Base-by-base conservation (phyloP, 2,888 invertebrate species). In the Cephus rjabovi region DNA sequence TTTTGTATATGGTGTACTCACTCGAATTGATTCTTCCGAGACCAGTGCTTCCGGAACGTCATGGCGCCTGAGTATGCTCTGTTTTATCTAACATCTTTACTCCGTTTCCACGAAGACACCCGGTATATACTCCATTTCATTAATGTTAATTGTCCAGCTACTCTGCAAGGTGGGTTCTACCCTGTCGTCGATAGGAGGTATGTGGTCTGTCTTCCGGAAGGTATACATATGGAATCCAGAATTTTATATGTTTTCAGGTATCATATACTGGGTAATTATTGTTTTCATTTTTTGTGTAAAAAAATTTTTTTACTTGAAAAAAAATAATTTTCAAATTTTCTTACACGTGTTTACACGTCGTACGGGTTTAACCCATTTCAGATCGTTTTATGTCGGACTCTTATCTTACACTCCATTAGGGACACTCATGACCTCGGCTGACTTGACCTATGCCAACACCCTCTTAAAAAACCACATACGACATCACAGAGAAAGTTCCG, bases 401-500 rank as follows among this genome's bases (percentile, higher is more conserved):
- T 40, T 40, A 40, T 40, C 40, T 40, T 12, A 70, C 33, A 87
- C 85, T 89, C 89, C 89, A 89, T 90, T 89, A 90, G 90, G 90
- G 90, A 89, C 89, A 90, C 89, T 88, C 88, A 88, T 89, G 89
- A 89, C 89, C 90, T 83, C 89, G 81, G 74, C 81, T 80, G 84
- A 76, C 84, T 80, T 84, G 87, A 89, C 86, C 86, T 87, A 86
- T 86, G 83, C 87, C 85, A 86, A 88, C 84, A 86, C 79, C 69
- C 75, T 69, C 70, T 33, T 33, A 56, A 88, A 88, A 88, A 87
- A 86, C 85, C 79, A 80, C 56, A 15, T 40, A 40, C 85, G 85
- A 84, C 83, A 84, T 84, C 15, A 86, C 87, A 86, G 90, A 90
- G 90, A 90, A 90, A 90, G 90, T 90, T 85, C 83, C 83, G 89